Evolutionary conservation across 2,797 vertebrate species (phyloP).

Genomic region (Anas bahamensis): DNA sequence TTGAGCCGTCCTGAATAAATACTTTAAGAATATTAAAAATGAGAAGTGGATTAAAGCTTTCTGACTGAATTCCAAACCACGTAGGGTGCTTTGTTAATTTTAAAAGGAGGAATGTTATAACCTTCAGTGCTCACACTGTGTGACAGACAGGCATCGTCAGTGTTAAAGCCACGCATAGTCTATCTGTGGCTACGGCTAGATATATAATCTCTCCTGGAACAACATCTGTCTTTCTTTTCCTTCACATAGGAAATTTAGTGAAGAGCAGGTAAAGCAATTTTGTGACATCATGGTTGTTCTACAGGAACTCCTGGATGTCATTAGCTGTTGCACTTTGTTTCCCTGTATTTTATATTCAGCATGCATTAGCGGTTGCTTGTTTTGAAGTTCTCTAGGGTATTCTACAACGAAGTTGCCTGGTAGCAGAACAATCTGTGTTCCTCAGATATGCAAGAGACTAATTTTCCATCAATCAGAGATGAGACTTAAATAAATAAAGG

Average conservation of each 20-base stretch:
- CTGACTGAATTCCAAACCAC: conserved; percentile 23
- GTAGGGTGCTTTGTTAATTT: conserved; percentile 38
- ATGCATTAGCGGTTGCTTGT: conserved; percentile 53
- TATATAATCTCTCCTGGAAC: not conserved
- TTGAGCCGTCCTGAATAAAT: conserved; percentile 58
- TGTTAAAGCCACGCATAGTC: not conserved
- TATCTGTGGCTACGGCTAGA: not conserved
- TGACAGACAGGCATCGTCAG: not conserved
- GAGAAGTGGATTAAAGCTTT: conserved; percentile 60
- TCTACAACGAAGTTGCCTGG: conserved; percentile 61
- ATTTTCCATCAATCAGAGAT: conserved; percentile 83
- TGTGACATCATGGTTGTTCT: conserved; percentile 62
- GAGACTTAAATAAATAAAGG: conserved; percentile 86
- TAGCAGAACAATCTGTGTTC: conserved; percentile 75
- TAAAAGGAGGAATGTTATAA: conserved; percentile 26
- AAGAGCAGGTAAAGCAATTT: conserved; percentile 18
- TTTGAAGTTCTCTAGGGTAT: conserved; percentile 68
- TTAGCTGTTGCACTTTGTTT: conserved; percentile 65
- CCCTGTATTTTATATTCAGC: conserved; percentile 66
- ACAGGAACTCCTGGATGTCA: conserved; percentile 64
- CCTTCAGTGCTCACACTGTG: conserved; percentile 1
- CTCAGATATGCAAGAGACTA: conserved; percentile 82
- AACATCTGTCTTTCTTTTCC: not conserved
- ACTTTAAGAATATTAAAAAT: conserved; percentile 59
- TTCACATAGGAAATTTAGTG: not conserved